These are phyloP conservation scores for Dicyrtomina minuta DNA, from an alignment of 2,888 invertebrate genomes.

Conservation along the genomic window DNA sequence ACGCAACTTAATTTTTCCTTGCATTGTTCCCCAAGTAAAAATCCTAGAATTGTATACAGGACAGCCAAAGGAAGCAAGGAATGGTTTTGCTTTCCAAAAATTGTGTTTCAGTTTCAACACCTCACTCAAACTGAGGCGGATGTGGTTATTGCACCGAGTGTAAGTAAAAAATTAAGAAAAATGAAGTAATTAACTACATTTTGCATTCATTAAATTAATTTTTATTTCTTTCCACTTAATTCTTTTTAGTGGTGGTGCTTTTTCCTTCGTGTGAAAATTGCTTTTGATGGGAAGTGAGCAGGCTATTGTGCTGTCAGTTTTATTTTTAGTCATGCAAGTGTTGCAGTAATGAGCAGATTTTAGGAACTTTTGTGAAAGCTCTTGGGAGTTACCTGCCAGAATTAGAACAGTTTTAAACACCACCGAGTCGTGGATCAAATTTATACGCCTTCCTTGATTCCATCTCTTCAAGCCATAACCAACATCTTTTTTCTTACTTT, in stretches of 20 bases:
- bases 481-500: no score
- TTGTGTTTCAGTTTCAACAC: no score
- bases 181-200: slow-evolving; percentile 12
- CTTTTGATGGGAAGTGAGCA: background rate
- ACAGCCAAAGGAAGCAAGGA: no score
- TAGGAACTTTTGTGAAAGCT: background rate
- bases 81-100: no score
- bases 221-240: slow-evolving; percentile 5
- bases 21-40: no score
- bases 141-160: no score
- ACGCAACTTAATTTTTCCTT: no score
- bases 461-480: no score
- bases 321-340: slow-evolving; percentile 28
- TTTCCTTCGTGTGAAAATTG: background rate
- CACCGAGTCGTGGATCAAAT: slow-evolving; percentile 3
- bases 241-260: background rate
- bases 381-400: slow-evolving; percentile 5
- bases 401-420: background rate
- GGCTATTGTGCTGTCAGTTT: slow-evolving; percentile 8
- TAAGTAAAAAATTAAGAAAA: background rate
- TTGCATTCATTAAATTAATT: slow-evolving; percentile 14
- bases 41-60: no score
- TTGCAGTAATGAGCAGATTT: slow-evolving; percentile 1
- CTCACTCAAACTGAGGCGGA: no score
- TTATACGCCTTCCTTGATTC: no score